Base-by-base conservation (phyloP, 1,140 invertebrate species). In the Hormaphis cornu region DNA sequence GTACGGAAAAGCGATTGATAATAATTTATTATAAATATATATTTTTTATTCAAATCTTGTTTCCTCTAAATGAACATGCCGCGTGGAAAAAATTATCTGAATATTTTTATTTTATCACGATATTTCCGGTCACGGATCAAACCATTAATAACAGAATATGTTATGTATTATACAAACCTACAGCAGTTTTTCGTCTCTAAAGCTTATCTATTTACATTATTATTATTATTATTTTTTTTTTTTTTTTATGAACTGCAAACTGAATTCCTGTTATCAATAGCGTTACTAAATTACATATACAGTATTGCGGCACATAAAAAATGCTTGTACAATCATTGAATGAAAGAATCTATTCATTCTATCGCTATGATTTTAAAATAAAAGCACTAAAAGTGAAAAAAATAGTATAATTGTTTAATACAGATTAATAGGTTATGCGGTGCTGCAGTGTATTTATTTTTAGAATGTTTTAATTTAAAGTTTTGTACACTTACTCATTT, bases 91-190 rank as follows among this genome's bases (percentile, higher is more conserved):
- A 24, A 24, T 58, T 58, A 58, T 58, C 54, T 40, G 54, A 37
- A 40, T 58, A 37, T 56, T 37, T 24, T 58, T 24, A 22, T 58
- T 53, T 53, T 58, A 58, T 58, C 54, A 40, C 14, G 20, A 58
- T n/a, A 20, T 58, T 58, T 58, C 54, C 54, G 54, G 54, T 40
- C n/a, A n/a, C 18, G 22, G 7, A 24, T 12, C 26, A 58, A 58
- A 40, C 37, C 54, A 24, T 40, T 58, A 58, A 37, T 22, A 37
- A 37, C 26, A 56, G 37, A 22, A 22, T 37, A 33, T 56, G 24
- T 37, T 22, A 24, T 56, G n/a, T 7, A 37, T n/a, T 20, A 9
- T 20, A 48, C 24, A 16, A 53, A 53, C 26, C 4, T 1, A 40
- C 22, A 40, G 20, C 30, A 33, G 2, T 6, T 20, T 40, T 24